Percentiles rank a stretch among this genome's conserved stretches.
phyloP scores from a whole-genome alignment of 2,113 vertebrate species.

The Cheilinus undulatus region DNA sequence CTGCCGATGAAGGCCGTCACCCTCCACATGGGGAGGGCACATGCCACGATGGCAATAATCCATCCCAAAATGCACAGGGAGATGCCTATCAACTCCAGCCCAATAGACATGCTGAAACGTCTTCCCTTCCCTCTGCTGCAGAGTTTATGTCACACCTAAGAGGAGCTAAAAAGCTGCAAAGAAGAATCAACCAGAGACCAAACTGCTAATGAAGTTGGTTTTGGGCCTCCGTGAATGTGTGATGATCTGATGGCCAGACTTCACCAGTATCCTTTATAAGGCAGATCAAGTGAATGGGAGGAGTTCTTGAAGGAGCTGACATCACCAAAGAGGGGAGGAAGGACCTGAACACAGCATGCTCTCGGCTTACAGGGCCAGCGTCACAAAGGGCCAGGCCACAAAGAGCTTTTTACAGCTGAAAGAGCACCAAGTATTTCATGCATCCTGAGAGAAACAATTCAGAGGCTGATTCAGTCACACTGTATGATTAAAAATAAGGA shows the following conservation, averaged over 20 bases:
- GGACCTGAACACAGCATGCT: constrained; percentile 51
- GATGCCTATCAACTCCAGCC: constrained; percentile 83
- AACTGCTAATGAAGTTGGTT: constrained; percentile 31
- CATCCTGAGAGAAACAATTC: neutral
- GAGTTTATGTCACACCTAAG: constrained; percentile 41
- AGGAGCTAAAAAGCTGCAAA: neutral
- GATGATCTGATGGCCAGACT: constrained; percentile 54
- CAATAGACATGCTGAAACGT: constrained; percentile 76
- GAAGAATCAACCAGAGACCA: constrained; percentile 21
- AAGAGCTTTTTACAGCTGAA: constrained; percentile 61
- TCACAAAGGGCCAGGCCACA: constrained; percentile 65
- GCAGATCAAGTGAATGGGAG: constrained; percentile 76
- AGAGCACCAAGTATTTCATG: neutral
- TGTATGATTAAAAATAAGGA: constrained; percentile 1
- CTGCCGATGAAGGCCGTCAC: constrained; percentile 84
- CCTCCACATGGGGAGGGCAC: constrained; percentile 84
- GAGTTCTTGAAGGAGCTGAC: constrained; percentile 71
- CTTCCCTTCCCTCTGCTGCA: constrained; percentile 29
- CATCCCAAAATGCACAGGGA: constrained; percentile 82
- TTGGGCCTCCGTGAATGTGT: constrained; percentile 38
- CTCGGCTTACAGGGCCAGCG: constrained; percentile 69
- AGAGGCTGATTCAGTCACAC: neutral
- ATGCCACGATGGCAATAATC: constrained; percentile 82
- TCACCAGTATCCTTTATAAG: constrained; percentile 79
- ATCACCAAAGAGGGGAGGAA: constrained; percentile 68